A percentile compares a stretch with the other conserved stretches of the same genome.
Conservation (phyloP, 2,797 vertebrate genomes). For the Aulostomus chinensis region DNA sequence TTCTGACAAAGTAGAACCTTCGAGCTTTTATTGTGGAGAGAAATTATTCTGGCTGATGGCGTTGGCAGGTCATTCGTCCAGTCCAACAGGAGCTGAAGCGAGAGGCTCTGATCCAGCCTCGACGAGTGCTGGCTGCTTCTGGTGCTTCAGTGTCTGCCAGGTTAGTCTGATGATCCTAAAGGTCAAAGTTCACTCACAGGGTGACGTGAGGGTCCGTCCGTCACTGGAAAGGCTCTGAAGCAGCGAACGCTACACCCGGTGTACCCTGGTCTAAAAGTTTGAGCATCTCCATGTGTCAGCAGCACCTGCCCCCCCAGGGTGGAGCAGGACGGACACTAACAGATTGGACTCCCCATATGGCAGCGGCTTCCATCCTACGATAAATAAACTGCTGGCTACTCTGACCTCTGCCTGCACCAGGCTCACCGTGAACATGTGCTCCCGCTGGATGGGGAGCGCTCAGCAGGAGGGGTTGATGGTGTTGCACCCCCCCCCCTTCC, state of each 20-base stretch:
- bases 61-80: too few relatives aligned
- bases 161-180: too few relatives aligned
- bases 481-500: slow-evolving; percentile 19
- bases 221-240: too few relatives aligned
- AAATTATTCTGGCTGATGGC: too few relatives aligned
- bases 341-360: slow-evolving; percentile 54
- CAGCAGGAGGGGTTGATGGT: slow-evolving; percentile 7
- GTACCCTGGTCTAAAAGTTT: slow-evolving; percentile 17
- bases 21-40: too few relatives aligned
- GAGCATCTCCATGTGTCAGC: slow-evolving; percentile 34
- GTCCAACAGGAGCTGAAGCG: too few relatives aligned
- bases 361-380: slow-evolving; percentile 21
- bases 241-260: neutral
- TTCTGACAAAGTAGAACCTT: too few relatives aligned
- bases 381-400: slow-evolving; percentile 68
- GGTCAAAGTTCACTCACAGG: too few relatives aligned
- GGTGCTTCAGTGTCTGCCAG: too few relatives aligned
- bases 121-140: too few relatives aligned
- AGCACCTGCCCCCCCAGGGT: slow-evolving; percentile 34
- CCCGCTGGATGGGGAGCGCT: slow-evolving; percentile 45
- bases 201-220: too few relatives aligned
- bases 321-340: slow-evolving; percentile 34
- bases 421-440: slow-evolving; percentile 66
- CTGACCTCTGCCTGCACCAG: slow-evolving; percentile 67
- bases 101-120: too few relatives aligned